Conservation (phyloP, 30 jellyfish, hydroid and myxozoan species). For the Hydractinia echinata region DNA sequence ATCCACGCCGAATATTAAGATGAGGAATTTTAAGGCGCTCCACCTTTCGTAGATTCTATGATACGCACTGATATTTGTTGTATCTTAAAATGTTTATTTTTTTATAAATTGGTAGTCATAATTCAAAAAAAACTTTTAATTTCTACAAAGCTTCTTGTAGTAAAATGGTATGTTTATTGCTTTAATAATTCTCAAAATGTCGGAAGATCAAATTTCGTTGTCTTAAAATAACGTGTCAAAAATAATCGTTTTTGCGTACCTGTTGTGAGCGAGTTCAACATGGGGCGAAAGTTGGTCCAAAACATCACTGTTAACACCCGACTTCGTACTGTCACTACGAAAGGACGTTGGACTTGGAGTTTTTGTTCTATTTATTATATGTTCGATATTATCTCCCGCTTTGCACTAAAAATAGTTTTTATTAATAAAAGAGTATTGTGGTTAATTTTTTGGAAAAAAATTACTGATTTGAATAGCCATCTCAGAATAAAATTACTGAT, state of each 20-base stretch:
- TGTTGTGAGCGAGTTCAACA: slow-evolving; percentile 44
- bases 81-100: too few species aligned
- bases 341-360: slow-evolving; percentile 55
- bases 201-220: too few species aligned
- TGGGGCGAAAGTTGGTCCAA: slow-evolving; percentile 30
- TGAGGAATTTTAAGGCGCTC: too few species aligned
- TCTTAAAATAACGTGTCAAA: too few species aligned
- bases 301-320: slow-evolving; percentile 21
- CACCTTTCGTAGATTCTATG: too few species aligned
- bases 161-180: neutral
- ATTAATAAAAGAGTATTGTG: neutral
- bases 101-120: too few species aligned
- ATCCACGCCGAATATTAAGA: too few species aligned
- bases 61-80: too few species aligned
- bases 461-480: neutral
- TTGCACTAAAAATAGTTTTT: neutral
- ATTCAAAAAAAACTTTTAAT: too few species aligned
- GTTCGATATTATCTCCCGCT: slow-evolving; percentile 29
- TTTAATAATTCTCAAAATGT: too few species aligned
- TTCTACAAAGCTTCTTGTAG: neutral
- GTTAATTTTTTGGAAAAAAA: neutral
- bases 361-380: slow-evolving; percentile 31
- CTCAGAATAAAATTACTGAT: neutral
- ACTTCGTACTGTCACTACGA: slow-evolving; percentile 37
- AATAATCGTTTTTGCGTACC: slow-evolving; percentile 8